Evolutionary conservation across 2,888 invertebrate genomes (phyloP), one percentile per base, ranked within the genome.

Genomic region (Nomada goodeniana): DNA sequence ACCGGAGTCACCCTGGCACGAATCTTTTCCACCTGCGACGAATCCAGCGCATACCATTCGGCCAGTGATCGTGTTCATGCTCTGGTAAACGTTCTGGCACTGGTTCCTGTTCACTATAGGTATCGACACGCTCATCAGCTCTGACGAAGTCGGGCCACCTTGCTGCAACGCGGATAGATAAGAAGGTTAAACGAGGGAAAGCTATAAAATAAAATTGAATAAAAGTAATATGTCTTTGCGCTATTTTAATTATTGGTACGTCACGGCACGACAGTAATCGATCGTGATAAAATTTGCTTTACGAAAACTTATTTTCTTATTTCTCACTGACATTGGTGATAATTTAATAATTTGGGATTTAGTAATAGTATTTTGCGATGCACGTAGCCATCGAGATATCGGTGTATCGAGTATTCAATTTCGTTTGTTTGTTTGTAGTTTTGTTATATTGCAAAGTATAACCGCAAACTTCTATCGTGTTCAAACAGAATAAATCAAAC

Each of bases 41-140:
- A 94, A 94, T 50, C 96, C 96, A 0, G 95, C 96, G 87, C 96
- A 95, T 90, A 96, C 94, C 95, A 96, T 96, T 85, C 95, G 94
- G 55, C 90, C 90, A 0, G 95, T 95, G 60, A 96, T 57, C 0
- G 1, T 0, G 1, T 93, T 93, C 20, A 94, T 89, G 20, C 90
- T 88, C 1, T 91, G 82, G 87, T 95, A 95, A 3, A 94, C 94
- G 0, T 87, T 84, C 0, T 89, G 87, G 86, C 95, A 95, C 0
- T 76, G 18, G 0, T 86, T 71, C 82, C 94, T 95, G 4, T 92
- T 91, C 0, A 95, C 91, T 2, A 95, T 91, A 10, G 93, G 93
- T 1, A 95, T 94, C 2, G 94, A 94, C 0, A 95, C 95, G 84
- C 93, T 94, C 94, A 94, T 94, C 94, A 95, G 94, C 1, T 89